Evolutionary conservation across 2,888 invertebrate genomes (phyloP).

Genomic region (Bombylius major): DNA sequence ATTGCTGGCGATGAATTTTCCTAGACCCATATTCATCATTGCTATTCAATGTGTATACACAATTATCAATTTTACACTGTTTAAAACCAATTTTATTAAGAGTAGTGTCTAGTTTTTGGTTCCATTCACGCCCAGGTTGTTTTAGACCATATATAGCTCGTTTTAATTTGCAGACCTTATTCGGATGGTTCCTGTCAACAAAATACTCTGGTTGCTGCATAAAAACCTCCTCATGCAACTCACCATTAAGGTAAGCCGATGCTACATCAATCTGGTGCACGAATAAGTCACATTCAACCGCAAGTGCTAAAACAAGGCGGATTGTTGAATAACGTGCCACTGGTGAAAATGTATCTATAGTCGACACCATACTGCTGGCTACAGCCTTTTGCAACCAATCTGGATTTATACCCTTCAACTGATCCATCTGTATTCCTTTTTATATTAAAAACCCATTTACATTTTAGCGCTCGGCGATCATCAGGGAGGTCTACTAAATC

Average conservation of each 20-base stretch:
- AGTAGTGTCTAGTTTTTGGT: conserved; percentile 12
- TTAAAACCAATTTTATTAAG: conserved; percentile 12
- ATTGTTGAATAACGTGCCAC: no score
- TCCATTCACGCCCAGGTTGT: conserved; percentile 18
- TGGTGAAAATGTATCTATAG: no score
- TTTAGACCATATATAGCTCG: conserved; percentile 18
- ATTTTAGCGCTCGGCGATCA: no score
- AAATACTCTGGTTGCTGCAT: conserved; percentile 15
- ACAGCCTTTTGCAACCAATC: no score
- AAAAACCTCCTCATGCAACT: conserved; percentile 12
- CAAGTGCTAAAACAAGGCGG: no score
- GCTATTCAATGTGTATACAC: conserved; percentile 9
- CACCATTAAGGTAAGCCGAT: conserved; percentile 15
- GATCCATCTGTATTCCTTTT: no score
- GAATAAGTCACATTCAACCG: no score
- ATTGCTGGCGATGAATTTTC: no score
- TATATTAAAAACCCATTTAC: no score
- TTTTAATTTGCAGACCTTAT: conserved; percentile 14
- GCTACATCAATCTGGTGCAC: conserved; percentile 9
- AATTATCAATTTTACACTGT: conserved; percentile 4
- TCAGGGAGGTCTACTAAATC: no score
- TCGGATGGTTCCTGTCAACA: conserved; percentile 5
- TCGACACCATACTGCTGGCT: no score
- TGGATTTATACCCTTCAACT: no score
- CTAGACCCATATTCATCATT: conserved; percentile 9